A percentile compares a stretch with the other conserved stretches of the same genome.
These are phyloP conservation scores for Leptinotarsa rubiginosa DNA, from an alignment of 2,888 invertebrate genomes.

Conservation along the genomic window DNA sequence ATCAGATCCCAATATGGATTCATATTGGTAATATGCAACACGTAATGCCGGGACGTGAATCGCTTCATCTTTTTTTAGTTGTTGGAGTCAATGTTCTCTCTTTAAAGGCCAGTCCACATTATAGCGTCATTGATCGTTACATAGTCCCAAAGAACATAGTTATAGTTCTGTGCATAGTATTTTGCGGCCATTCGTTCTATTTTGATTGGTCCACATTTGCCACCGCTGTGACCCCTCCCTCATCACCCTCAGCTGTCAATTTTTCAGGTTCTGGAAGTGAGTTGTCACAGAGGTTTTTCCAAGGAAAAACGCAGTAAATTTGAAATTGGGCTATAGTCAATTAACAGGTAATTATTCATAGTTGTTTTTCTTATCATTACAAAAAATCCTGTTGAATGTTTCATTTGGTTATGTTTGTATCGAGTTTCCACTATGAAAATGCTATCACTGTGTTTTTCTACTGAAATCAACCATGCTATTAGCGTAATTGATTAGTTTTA, in stretches of 20 bases:
- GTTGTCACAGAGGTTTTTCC: neutral
- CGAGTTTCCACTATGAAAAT: neutral
- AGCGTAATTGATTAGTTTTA: neutral
- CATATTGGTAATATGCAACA: too few relatives aligned
- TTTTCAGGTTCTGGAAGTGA: neutral
- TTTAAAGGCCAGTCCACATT: too few relatives aligned
- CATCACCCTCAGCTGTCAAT: neutral
- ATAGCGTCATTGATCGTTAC: too few relatives aligned
- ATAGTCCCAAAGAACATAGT: too few relatives aligned
- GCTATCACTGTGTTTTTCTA: neutral
- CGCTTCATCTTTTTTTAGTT: too few relatives aligned
- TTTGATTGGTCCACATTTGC: constrained; percentile 9
- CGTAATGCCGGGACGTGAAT: too few relatives aligned
- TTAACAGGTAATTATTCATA: neutral
- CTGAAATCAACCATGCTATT: neutral
- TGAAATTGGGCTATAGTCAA: neutral
- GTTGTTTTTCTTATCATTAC: neutral
- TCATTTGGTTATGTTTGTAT: neutral
- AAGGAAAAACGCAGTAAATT: neutral
- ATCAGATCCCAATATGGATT: too few relatives aligned
- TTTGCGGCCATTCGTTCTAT: constrained; percentile 9
- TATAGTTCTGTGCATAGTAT: too few relatives aligned
- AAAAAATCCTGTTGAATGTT: neutral
- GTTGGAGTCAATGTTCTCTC: too few relatives aligned
- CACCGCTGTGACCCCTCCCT: neutral